Evolutionary conservation across 2,888 invertebrate genomes (phyloP).

Genomic region (Amblyjoppa proteus): DNA sequence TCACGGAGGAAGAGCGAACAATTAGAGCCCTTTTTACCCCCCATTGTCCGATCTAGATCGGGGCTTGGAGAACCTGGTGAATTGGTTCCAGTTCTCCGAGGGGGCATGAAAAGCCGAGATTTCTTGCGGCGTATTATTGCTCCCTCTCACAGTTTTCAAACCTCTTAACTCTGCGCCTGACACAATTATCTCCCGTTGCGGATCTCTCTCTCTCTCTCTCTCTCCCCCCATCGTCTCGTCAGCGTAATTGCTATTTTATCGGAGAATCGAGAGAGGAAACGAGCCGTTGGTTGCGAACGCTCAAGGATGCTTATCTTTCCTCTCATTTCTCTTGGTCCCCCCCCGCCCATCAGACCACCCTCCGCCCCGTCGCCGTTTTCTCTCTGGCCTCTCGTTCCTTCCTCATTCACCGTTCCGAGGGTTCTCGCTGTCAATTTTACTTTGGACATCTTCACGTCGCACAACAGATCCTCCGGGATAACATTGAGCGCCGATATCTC

Average conservation of each 20-base stretch:
- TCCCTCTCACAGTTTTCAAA: conserved; percentile 25
- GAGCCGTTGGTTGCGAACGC: conserved; percentile 32
- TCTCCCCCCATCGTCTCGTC: conserved; percentile 16
- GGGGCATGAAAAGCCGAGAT: conserved; percentile 29
- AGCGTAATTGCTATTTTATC: conserved; percentile 48
- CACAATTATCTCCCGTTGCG: conserved; percentile 42
- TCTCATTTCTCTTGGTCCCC: conserved; percentile 12
- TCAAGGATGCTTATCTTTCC: conserved; percentile 41
- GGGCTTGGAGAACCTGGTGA: background rate
- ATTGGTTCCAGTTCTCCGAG: background rate
- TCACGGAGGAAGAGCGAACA: no score
- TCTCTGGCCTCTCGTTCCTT: background rate
- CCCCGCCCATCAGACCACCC: background rate
- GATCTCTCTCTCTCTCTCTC: background rate
- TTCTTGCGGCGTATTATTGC: conserved; percentile 41
- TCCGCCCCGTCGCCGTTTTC: background rate
- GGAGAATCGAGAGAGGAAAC: conserved; percentile 39
- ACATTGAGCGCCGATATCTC: conserved; percentile 6
- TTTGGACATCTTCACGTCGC: conserved; percentile 20
- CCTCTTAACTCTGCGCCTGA: conserved; percentile 37
- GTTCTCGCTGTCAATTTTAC: conserved; percentile 33
- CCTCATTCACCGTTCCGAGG: background rate
- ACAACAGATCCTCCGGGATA: conserved; percentile 20
- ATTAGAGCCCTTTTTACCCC: no score
- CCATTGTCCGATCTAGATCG: no score